Conservation (phyloP, 2,888 invertebrate genomes). For the Liodrosophila aerea region DNA sequence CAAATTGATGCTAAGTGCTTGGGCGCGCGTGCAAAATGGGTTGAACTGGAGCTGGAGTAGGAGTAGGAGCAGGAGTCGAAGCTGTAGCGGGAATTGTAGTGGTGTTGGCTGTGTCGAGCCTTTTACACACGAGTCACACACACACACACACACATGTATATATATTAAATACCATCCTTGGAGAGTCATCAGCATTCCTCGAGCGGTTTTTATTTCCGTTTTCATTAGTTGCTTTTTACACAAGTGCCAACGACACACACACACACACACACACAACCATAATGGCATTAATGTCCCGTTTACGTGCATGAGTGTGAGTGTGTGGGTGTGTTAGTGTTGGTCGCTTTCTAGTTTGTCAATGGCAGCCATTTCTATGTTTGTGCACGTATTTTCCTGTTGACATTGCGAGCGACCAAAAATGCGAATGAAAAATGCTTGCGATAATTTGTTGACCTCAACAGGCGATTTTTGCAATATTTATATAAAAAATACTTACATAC, state of each 20-base stretch:
- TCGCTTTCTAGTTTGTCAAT: conserved; percentile 63
- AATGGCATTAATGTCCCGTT: conserved; percentile 76
- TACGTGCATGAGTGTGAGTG: conserved; percentile 29
- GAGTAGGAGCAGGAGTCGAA: conserved; percentile 1
- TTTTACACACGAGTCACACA: conserved; percentile 57
- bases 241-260: conserved; percentile 63
- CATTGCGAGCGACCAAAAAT: conserved; percentile 55
- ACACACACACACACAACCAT: conserved; percentile 40
- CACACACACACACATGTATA: conserved; percentile 10
- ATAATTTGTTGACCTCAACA: conserved; percentile 76
- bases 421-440: conserved; percentile 65
- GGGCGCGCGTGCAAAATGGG: conserved; percentile 74
- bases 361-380: conserved; percentile 77
- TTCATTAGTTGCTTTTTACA: conserved; percentile 79
- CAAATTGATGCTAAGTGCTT: conserved; percentile 76
- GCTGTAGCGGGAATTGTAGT: not conserved
- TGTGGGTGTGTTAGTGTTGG: conserved; percentile 29
- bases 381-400: conserved; percentile 76
- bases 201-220: conserved; percentile 78
- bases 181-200: conserved; percentile 79
- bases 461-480: conserved; percentile 38
- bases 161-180: conserved; percentile 78
- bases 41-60: conserved; percentile 37
- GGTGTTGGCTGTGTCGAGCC: conserved; percentile 39
- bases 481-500: not conserved